Evolutionary conservation across 2,888 invertebrate species (phyloP).

Genomic region (Caenorhabditis becei): DNA sequence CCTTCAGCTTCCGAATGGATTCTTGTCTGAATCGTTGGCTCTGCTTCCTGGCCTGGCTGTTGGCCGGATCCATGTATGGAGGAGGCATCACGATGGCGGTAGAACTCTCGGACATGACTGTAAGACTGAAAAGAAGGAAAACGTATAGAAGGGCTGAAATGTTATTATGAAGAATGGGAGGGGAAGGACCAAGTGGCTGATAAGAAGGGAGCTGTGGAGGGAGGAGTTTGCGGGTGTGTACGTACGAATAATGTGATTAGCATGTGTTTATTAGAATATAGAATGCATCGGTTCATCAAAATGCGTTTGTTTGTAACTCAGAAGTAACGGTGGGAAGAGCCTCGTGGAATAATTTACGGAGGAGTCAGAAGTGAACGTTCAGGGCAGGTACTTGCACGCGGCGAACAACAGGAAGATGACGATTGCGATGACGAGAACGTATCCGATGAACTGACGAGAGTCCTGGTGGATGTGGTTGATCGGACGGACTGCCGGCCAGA

Average conservation of each 20-base stretch:
- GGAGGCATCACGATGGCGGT: slow-evolving; percentile 59
- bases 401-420: slow-evolving; percentile 73
- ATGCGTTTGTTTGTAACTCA: neutral
- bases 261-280: slow-evolving; percentile 1
- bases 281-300: slow-evolving; percentile 1
- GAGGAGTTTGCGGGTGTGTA: slow-evolving; percentile 40
- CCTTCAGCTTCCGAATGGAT: slow-evolving; percentile 43
- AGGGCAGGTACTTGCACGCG: slow-evolving; percentile 72
- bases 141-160: slow-evolving; percentile 17
- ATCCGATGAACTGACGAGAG: slow-evolving; percentile 70
- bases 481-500: slow-evolving; percentile 73
- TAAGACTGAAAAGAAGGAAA: neutral
- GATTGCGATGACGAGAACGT: slow-evolving; percentile 70
- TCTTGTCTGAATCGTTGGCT: slow-evolving; percentile 41
- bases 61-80: slow-evolving; percentile 70
- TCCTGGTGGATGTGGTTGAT: slow-evolving; percentile 70
- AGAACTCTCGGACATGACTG: slow-evolving; percentile 42
- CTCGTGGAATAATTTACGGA: slow-evolving; percentile 1
- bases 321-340: slow-evolving; percentile 10
- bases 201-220: slow-evolving; percentile 34
- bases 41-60: slow-evolving; percentile 56
- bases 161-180: slow-evolving; percentile 33
- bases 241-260: slow-evolving; percentile 10
- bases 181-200: slow-evolving; percentile 21
- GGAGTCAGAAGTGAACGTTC: slow-evolving; percentile 16